Evolutionary conservation across 2,888 invertebrate species (phyloP).

Genomic region (Melanostoma scalare): DNA sequence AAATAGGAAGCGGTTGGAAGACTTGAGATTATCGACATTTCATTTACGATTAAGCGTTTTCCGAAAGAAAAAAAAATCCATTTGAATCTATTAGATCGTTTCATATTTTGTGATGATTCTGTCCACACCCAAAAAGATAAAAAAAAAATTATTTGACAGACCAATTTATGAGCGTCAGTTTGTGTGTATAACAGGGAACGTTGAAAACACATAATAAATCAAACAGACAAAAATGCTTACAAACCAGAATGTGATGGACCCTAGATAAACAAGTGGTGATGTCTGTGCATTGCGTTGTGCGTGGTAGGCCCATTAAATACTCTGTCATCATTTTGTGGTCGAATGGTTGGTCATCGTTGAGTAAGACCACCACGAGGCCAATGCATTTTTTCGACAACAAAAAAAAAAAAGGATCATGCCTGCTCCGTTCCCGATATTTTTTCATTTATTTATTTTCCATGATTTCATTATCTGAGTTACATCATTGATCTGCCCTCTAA

Average conservation of each 20-base stretch:
- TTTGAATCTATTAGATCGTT: background rate
- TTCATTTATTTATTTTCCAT: slow-evolving; percentile 22
- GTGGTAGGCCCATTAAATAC: slow-evolving; percentile 58
- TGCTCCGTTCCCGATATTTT: slow-evolving; percentile 20
- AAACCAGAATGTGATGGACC: slow-evolving; percentile 56
- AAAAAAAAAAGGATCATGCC: background rate
- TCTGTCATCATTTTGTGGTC: slow-evolving; percentile 70
- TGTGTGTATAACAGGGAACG: slow-evolving; percentile 41
- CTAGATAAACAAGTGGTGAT: slow-evolving; percentile 54
- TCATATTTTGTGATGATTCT: slow-evolving; percentile 28
- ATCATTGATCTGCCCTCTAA: slow-evolving; percentile 55
- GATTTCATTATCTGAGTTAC: slow-evolving; percentile 41
- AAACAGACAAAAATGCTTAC: slow-evolving; percentile 41
- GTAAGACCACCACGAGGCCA: slow-evolving; percentile 57
- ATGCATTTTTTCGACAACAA: slow-evolving; percentile 2
- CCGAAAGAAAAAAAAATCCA: no score
- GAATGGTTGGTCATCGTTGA: slow-evolving; percentile 25
- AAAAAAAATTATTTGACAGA: background rate
- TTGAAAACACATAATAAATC: slow-evolving; percentile 59
- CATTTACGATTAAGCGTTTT: no score
- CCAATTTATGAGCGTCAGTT: slow-evolving; percentile 30
- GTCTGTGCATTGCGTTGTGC: slow-evolving; percentile 37
- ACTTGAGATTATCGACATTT: no score
- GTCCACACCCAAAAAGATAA: slow-evolving; percentile 42
- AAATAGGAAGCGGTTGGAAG: slow-evolving; percentile 7